Base-by-base conservation (phyloP, 2,797 vertebrate species). In the Garrulus glandarius region DNA sequence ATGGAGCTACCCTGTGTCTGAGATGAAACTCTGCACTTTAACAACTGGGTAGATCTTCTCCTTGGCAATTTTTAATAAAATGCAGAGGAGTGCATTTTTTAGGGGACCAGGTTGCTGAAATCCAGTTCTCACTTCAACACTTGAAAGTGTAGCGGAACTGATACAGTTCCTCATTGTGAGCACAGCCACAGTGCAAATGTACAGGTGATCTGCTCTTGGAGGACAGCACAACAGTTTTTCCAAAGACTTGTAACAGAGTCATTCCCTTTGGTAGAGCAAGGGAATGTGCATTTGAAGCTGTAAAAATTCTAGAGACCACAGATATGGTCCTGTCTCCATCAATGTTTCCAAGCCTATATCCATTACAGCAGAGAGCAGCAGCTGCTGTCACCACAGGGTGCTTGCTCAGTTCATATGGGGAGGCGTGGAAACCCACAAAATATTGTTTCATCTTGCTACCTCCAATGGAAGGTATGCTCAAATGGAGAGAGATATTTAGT, bases 371-470 rank as follows among this genome's bases (percentile, higher is more conserved):
- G 59, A 95, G 52, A 89, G 23, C 43, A 87, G 43, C 78, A 87
- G 67, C 50, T 84, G 64, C 39, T 69, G n/a, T 65, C 84, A 41
- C 70, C 46, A 61, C 32, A 63, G 39, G 50, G 14, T 87, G 63
- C 39, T 46, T 68, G 21, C 55, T 89, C 59, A 36, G 39, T 18
- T 91, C 43, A 2, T 68, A 43, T 9, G 24, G 13, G 43, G 46
- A 72, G n/a, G 32, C 0, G 0, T 52, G 56, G 46, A 83, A 82
- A 86, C 26, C 11, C 3, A 1, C 12, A 59, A 15, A 11, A 9
- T 17, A 24, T 26, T 20, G 17, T 57, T 82, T 50, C 39, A 52
- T 44, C 16, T 55, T 57, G 10, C 26, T 69, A 5, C 15, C 11
- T 77, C 41, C 2, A 1, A 29, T 29, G 29, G 49, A 84, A 82